These are phyloP conservation scores for Pristiophorus japonicus DNA, from an alignment of 2,113 vertebrate species.

Conservation along the genomic window DNA sequence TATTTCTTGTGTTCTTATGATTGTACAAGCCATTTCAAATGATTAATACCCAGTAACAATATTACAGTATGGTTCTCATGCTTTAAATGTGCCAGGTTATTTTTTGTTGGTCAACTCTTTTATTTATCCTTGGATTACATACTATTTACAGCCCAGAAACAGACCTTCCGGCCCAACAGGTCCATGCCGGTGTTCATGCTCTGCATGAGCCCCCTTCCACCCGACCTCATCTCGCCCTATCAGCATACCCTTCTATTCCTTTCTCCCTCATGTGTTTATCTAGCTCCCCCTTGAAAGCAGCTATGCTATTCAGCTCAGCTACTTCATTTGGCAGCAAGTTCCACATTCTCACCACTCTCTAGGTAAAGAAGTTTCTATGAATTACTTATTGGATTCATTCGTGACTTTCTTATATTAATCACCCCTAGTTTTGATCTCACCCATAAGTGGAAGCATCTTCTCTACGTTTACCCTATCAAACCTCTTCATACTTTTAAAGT, in stretches of 20 bases:
- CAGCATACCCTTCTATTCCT: background rate
- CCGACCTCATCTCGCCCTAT: background rate
- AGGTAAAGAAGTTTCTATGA: background rate
- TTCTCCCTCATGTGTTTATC: background rate
- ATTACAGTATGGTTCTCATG: background rate
- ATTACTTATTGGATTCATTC: background rate
- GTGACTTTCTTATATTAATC: background rate
- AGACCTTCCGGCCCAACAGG: background rate
- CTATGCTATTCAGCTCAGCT: background rate
- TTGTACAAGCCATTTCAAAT: background rate
- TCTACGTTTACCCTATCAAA: background rate
- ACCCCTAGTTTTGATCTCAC: background rate
- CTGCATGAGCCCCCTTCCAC: background rate
- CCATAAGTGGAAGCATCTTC: background rate
- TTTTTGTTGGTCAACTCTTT: background rate
- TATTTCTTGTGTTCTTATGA: too few relatives aligned
- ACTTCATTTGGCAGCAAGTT: background rate
- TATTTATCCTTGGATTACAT: background rate
- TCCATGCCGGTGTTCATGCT: background rate
- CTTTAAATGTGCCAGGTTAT: background rate
- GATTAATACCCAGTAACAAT: background rate
- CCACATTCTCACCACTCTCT: background rate
- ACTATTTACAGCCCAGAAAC: background rate
- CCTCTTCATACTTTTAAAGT: too few relatives aligned
- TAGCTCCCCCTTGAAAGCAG: background rate